phyloP scores from a whole-genome alignment of 2,113 vertebrate species.

The Ciconia maguari region DNA sequence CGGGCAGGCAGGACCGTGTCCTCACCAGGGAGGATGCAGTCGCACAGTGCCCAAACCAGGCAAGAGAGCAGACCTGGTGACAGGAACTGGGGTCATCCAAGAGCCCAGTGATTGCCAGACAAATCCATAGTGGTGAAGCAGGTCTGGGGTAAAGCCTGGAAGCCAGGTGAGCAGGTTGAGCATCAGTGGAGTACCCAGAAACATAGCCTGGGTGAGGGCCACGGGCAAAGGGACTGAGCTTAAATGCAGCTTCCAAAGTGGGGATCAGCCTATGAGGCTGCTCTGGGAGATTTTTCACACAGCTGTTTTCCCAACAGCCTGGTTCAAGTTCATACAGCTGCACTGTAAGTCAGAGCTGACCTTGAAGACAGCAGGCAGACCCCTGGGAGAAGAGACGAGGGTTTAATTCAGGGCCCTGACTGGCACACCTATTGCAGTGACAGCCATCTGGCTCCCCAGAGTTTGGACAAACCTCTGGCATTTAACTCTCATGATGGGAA shows the following conservation, averaged over 20 bases:
- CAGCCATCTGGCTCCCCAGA: neutral
- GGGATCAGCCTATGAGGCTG: neutral
- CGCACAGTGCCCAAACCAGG: neutral
- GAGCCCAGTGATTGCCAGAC: neutral
- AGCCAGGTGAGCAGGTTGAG: neutral
- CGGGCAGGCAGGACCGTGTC: rapidly evolving
- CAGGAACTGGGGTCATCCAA: neutral
- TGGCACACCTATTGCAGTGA: neutral
- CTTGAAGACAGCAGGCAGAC: neutral
- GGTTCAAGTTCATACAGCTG: neutral
- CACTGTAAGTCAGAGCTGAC: neutral
- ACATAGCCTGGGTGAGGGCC: neutral
- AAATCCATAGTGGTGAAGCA: neutral
- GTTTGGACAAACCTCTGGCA: neutral
- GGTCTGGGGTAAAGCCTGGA: neutral
- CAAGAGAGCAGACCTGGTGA: neutral
- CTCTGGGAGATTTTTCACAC: neutral
- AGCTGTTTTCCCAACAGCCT: neutral
- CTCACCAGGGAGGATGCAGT: neutral
- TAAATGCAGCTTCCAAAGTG: neutral
- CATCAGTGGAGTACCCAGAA: neutral
- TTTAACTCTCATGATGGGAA: neutral
- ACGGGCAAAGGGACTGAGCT: neutral
- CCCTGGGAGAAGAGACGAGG: neutral
- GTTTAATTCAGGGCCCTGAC: neutral